Evolutionary conservation across 2,888 invertebrate species (phyloP).

Genomic region (Mythimna vitellina): DNA sequence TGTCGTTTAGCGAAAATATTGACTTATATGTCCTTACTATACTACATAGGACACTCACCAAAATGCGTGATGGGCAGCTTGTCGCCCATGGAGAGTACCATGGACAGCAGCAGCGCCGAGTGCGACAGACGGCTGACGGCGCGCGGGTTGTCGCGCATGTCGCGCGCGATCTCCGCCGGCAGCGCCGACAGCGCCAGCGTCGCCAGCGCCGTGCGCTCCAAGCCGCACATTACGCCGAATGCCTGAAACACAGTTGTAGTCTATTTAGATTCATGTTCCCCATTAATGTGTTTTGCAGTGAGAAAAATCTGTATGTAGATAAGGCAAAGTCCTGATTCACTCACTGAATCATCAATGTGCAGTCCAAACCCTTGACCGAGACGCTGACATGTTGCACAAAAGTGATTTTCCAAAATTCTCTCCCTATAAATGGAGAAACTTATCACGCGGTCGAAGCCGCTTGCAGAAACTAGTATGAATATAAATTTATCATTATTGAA

Average conservation of each 20-base stretch:
- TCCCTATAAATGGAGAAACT: no score
- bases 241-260: slow-evolving; percentile 88
- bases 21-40: no score
- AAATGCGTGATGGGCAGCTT: slow-evolving; percentile 96
- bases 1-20: no score
- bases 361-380: no score
- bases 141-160: slow-evolving; percentile 94
- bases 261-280: not conserved
- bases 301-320: no score
- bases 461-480: no score
- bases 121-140: slow-evolving; percentile 95
- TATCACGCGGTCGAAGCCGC: no score
- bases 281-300: not conserved
- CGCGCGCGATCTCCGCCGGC: slow-evolving; percentile 97
- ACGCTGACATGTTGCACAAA: no score
- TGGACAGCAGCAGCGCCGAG: slow-evolving; percentile 95
- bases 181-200: slow-evolving; percentile 96
- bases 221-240: slow-evolving; percentile 96
- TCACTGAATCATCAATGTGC: no score
- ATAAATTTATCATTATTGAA: no score
- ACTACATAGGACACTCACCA: slow-evolving; percentile 92
- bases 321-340: no score
- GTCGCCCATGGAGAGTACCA: slow-evolving; percentile 97
- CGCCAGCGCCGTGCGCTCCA: slow-evolving; percentile 95
- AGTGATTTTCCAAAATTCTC: no score